Base-by-base conservation (phyloP, 1,140 invertebrate species). In the Doryteuthis pealeii region DNA sequence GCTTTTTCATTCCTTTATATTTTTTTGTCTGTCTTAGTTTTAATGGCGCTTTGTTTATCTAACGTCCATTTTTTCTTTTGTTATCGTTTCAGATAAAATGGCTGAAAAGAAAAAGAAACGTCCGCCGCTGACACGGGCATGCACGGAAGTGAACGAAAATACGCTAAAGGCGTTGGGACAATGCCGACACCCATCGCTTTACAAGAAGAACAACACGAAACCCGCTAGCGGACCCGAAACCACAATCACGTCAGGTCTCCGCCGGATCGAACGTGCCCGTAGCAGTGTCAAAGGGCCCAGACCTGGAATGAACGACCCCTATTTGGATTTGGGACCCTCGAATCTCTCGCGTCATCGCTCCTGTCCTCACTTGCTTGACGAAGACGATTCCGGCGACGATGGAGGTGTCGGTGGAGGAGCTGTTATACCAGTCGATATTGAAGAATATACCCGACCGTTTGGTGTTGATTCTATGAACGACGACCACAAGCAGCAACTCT, bases 191-290 rank as follows among this genome's bases (percentile, higher is more conserved):
- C 32, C 66, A 8, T 68, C 66, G 12, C 32, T 68, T 10, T 68
- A 68, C 66, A 68, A 68, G 31, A 68, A 68, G 66, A 68, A 68
- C 66, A 8, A 62, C 26, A 18, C 54, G 6, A 62, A 62, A 62
- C 31, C 66, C n/a, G 8, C 28, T 22, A 22, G 22, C 6, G 32
- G 32, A 30, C 26, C 66, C 4, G 66, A 68, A 26, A 26, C 8
- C 10, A 12, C 22, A 18, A 6, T 33, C 15, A 68, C 30, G 0
- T 30, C 66, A 28, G 66, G 28, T 18, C n/a, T 68, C 6, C 66
- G 66, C 18, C 6, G 32, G 28, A 32, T 32, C 32, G 30, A 68
- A 31, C 22, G 66, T 8, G 66, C 66, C 31, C 28, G 66, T 6
- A 62, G 54, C 18, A 62, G 26, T 62, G 54, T 62, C 26, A 62